Evolutionary conservation across 2,888 invertebrate species (phyloP).

Genomic region (Tachina grossa): DNA sequence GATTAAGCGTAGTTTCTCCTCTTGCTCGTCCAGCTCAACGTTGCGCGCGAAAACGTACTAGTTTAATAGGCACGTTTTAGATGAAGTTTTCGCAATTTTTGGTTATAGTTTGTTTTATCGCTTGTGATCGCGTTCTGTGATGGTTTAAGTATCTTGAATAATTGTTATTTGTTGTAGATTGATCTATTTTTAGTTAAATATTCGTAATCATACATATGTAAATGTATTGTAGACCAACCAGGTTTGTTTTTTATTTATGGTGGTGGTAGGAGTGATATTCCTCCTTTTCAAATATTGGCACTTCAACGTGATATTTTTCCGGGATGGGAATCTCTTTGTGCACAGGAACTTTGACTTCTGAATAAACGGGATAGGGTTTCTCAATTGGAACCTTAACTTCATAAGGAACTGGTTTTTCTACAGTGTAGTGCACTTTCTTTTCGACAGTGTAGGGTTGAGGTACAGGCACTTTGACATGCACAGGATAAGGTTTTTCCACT

Average conservation of each 20-base stretch:
- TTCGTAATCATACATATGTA: neutral
- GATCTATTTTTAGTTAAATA: conserved; percentile 44
- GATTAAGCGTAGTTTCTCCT: conserved; percentile 77
- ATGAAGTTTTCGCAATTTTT: conserved; percentile 63
- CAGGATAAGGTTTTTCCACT: conserved; percentile 90
- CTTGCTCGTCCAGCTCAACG: conserved; percentile 81
- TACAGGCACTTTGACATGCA: conserved; percentile 90
- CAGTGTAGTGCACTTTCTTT: conserved; percentile 89
- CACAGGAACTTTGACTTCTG: conserved; percentile 88
- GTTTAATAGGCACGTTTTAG: conserved; percentile 72
- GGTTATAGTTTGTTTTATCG: conserved; percentile 73
- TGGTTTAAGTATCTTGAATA: conserved; percentile 56
- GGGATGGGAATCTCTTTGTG: conserved; percentile 90
- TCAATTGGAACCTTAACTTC: conserved; percentile 88
- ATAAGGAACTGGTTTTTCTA: conserved; percentile 89
- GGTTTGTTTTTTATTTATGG: conserved; percentile 58
- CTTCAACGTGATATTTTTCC: conserved; percentile 86
- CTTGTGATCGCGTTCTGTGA: conserved; percentile 81
- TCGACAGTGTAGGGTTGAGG: conserved; percentile 92
- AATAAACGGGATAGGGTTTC: conserved; percentile 89
- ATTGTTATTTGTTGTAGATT: conserved; percentile 43
- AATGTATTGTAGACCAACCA: conserved; percentile 48
- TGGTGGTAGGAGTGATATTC: conserved; percentile 78
- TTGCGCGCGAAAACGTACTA: conserved; percentile 76
- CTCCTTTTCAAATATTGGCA: conserved; percentile 82